Percentiles rank a stretch among this genome's conserved stretches.
Evolutionary conservation across 2,797 vertebrate genomes (phyloP).

Genomic region (Zalophus californianus): DNA sequence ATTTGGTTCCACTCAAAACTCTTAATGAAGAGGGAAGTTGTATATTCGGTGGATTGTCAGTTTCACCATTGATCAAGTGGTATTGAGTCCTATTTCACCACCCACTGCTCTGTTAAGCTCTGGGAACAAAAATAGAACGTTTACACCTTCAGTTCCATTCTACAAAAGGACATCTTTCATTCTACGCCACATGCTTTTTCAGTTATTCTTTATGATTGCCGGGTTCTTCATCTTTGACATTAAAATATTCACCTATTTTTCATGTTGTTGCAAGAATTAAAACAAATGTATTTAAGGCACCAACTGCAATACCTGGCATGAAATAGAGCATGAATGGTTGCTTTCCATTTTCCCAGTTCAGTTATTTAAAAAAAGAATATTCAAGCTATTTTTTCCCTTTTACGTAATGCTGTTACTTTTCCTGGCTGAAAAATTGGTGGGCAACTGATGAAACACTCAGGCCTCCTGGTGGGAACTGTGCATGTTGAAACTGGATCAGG

Average conservation of each 20-base stretch:
- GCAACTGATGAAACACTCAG: constrained; percentile 62
- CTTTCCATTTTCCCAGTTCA: constrained; percentile 33
- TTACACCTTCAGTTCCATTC: not conserved
- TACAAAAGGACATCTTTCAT: not conserved
- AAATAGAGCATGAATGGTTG: not conserved
- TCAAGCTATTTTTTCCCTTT: constrained; percentile 44
- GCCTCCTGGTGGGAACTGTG: constrained; percentile 61
- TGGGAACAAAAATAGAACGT: not conserved
- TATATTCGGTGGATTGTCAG: not conserved
- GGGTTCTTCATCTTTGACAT: not conserved
- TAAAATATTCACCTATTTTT: constrained; percentile 9
- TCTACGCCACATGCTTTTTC: not conserved
- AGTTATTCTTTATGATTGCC: not conserved
- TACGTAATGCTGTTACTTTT: constrained; percentile 65
- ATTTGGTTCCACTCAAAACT: not conserved
- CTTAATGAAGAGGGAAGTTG: not conserved
- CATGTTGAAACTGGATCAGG: constrained; percentile 62
- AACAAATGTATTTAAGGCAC: not conserved
- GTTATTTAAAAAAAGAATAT: constrained; percentile 62
- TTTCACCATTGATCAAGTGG: not conserved
- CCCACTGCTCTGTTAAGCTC: not conserved
- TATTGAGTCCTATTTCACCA: not conserved
- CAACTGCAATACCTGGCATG: not conserved
- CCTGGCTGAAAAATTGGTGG: constrained; percentile 67
- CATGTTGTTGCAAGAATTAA: not conserved